Conservation (phyloP, 2,797 vertebrate species). For the Cirrhinus molitorella region DNA sequence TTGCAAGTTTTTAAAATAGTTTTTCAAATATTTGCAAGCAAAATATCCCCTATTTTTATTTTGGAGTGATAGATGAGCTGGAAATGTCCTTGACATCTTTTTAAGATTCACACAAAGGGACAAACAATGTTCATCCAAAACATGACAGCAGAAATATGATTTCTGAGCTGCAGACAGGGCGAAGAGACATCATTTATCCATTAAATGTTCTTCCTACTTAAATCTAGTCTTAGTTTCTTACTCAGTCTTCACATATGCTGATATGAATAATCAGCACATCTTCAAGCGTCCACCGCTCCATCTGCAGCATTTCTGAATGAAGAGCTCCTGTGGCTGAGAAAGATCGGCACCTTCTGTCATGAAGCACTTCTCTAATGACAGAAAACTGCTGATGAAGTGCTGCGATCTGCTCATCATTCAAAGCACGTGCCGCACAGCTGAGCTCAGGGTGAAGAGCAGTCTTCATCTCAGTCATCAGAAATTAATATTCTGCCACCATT, state of each 20-base stretch:
- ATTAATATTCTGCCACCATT: background rate
- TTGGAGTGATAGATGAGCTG: no score
- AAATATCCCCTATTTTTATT: no score
- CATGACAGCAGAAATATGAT: no score
- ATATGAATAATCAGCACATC: background rate
- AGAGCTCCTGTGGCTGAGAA: conserved; percentile 11
- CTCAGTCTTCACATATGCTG: conserved; percentile 22
- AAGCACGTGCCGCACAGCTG: conserved; percentile 10
- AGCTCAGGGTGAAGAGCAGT: conserved; percentile 2
- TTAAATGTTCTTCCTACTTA: background rate
- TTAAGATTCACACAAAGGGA: no score
- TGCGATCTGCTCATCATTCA: conserved; percentile 55
- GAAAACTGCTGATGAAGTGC: conserved; percentile 44
- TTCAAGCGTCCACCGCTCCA: background rate
- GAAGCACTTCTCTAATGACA: conserved; percentile 16
- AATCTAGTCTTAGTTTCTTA: background rate
- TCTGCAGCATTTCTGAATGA: conserved; percentile 36
- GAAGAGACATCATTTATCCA: no score
- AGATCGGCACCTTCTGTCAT: conserved; percentile 42
- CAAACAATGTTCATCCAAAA: no score
- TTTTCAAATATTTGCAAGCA: no score
- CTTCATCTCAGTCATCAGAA: background rate
- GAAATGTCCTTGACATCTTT: no score
- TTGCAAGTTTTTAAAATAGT: no score
- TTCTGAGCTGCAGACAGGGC: no score